Evolutionary conservation across 2,113 vertebrate species (phyloP).

Genomic region (Equus quagga): DNA sequence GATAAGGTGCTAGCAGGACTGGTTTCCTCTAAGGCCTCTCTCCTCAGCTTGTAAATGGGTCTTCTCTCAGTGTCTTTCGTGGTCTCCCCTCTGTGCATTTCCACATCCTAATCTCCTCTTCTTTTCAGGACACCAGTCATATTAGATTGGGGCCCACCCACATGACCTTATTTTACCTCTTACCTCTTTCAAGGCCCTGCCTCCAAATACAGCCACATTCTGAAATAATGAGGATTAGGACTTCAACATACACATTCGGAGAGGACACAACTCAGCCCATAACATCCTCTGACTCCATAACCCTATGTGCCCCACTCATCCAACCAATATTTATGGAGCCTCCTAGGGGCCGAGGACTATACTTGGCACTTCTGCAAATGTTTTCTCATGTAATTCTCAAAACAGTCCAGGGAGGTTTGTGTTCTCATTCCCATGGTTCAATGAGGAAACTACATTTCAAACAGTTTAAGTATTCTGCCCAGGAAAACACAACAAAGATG

Average conservation of each 20-base stretch:
- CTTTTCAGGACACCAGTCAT: neutral
- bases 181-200: neutral
- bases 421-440: slow-evolving; percentile 17
- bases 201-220: neutral
- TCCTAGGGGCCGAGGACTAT: neutral
- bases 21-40: neutral
- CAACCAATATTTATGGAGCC: neutral
- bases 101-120: neutral
- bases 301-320: neutral
- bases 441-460: slow-evolving; percentile 6
- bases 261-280: neutral
- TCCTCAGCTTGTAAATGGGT: neutral
- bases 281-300: neutral
- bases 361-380: neutral
- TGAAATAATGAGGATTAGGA: neutral
- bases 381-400: slow-evolving; percentile 15
- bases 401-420: neutral
- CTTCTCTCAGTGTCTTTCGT: neutral
- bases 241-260: neutral
- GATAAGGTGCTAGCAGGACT: neutral
- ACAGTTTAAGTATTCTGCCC: slow-evolving; percentile 3
- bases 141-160: neutral
- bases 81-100: neutral
- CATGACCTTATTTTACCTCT: neutral
- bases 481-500: slow-evolving; percentile 21